Percentiles rank a stretch among this genome's conserved stretches.
phyloP scores from a whole-genome alignment of 2,113 vertebrate genomes.

The Prolemur simus region DNA sequence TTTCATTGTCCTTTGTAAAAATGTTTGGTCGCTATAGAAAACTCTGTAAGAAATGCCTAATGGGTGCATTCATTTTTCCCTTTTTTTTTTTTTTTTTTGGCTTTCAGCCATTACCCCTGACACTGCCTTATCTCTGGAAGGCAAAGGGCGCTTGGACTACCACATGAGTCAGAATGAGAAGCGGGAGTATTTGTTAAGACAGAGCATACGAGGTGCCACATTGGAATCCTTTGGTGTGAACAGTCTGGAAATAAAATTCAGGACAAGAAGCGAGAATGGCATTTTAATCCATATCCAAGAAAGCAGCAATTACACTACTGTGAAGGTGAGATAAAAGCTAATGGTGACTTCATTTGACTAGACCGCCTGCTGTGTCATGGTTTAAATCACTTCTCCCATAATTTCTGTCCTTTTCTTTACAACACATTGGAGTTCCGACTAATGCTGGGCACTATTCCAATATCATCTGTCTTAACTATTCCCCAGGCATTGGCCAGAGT shows the following conservation, averaged over 20 bases:
- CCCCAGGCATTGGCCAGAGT: slow-evolving; percentile 75
- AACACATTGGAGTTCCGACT: slow-evolving; percentile 77
- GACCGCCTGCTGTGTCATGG: slow-evolving; percentile 24
- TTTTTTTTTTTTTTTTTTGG: neutral
- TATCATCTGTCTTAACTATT: slow-evolving; percentile 80
- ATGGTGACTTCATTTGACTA: slow-evolving; percentile 56
- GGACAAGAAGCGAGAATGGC: slow-evolving; percentile 94
- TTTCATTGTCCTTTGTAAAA: neutral
- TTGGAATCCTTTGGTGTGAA: slow-evolving; percentile 67
- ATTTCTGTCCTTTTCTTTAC: slow-evolving; percentile 74
- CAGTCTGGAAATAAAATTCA: slow-evolving; percentile 94
- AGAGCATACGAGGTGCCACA: slow-evolving; percentile 62
- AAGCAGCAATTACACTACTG: slow-evolving; percentile 96
- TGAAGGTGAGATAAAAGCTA: slow-evolving; percentile 88
- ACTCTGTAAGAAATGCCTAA: neutral
- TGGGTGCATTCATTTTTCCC: neutral
- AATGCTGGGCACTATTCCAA: slow-evolving; percentile 82
- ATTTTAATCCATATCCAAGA: slow-evolving; percentile 94
- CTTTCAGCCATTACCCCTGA: slow-evolving; percentile 91
- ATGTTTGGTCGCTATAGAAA: neutral
- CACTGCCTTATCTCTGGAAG: slow-evolving; percentile 94
- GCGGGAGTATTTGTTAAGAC: slow-evolving; percentile 89
- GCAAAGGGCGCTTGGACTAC: slow-evolving; percentile 94
- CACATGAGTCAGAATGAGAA: slow-evolving; percentile 90
- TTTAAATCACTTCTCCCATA: slow-evolving; percentile 74